Evolutionary conservation across 2,113 vertebrate genomes (phyloP), one percentile per base, ranked within the genome.

Genomic region (Brachyhypopomus gauderio): DNA sequence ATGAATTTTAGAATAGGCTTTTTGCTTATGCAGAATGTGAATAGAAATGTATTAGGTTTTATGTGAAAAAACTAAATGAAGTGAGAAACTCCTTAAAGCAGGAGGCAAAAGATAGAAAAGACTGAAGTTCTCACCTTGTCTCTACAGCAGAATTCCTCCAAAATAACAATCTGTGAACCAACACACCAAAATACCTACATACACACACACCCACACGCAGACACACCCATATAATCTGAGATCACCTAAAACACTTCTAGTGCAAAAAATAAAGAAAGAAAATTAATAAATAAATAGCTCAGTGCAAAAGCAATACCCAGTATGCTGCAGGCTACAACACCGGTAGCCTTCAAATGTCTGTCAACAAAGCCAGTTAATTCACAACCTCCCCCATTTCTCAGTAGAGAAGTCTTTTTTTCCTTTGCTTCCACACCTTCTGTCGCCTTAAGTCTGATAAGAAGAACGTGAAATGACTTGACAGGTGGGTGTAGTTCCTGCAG

Each of bases 221-320:
- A 73, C 78, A 73, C 78, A 73, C 78, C 78, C 78, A 30, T 80
- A 52, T 64, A 52, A 41, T 80, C 69, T 80, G 58, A 73, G 11
- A 36, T 38, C 41, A 34, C 58, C 41, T 72, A 60, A 38, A 56
- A 66, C 38, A 59, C n/a, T 36, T n/a, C 30, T 3, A 45, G 55
- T 45, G 19, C n/a, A 36, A 38, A 41, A 70, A n/a, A 70, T n/a
- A 69, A 38, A 8, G 30, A 30, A 30, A 34, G 1, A 34, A 17
- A 66, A 14, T 34, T 5, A 67, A 52, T 41, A 41, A 41, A 30
- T 30, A 30, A 41, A 77, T 45, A 62, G n/a, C 62, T 62, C 34
- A 70, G 77, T 22, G 22, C 36, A 67, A 17, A 27, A 11, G 23
- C 6, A 8, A 19, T 30, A 62, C 17, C 2, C 14, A 72, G 48